Conservation (phyloP, 2,113 vertebrate species). For the Oxygymnocypris stewartii region DNA sequence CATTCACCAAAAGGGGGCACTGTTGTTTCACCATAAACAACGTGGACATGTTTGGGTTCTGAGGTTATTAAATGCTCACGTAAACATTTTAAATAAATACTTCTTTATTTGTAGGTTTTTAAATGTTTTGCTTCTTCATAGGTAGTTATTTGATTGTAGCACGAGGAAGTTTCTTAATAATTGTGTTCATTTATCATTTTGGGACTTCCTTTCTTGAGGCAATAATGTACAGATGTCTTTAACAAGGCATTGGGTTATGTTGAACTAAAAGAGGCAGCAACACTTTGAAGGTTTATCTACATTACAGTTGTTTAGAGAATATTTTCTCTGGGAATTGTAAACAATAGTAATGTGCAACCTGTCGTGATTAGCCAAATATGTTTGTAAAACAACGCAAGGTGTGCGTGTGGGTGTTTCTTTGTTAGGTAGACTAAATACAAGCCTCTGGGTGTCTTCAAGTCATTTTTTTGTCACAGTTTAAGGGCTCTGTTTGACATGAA, state of each 20-base stretch:
- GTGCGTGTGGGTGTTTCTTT: background rate
- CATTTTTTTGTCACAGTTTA: background rate
- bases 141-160: background rate
- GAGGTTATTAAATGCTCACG: background rate
- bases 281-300: background rate
- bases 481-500: background rate
- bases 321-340: background rate
- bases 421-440: background rate
- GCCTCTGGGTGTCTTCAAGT: background rate
- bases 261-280: background rate
- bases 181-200: background rate
- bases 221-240: background rate
- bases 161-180: background rate
- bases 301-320: background rate
- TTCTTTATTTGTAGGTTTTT: background rate
- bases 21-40: conserved; percentile 33
- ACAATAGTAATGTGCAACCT: background rate
- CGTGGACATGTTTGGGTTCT: background rate
- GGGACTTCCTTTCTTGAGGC: background rate
- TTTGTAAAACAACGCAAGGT: background rate
- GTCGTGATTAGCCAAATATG: background rate
- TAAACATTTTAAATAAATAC: background rate
- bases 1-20: conserved; percentile 22
- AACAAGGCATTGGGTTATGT: background rate
- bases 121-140: background rate